Evolutionary conservation across 2,888 invertebrate species (phyloP).

Genomic region (Amphimallon solstitiale): DNA sequence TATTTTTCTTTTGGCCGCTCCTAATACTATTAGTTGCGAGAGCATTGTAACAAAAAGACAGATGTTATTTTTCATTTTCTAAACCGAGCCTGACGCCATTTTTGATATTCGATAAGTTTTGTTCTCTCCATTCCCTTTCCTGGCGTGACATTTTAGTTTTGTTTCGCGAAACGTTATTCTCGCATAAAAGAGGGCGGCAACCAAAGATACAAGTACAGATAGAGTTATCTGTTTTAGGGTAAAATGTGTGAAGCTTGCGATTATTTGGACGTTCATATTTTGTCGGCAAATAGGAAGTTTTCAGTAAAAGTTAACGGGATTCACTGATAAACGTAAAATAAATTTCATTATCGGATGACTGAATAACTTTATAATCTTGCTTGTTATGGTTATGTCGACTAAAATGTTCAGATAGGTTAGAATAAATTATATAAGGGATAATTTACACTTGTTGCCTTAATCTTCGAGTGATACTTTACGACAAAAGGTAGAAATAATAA

Average conservation of each 20-base stretch:
- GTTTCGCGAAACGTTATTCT: constrained; percentile 4
- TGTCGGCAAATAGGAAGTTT: constrained; percentile 1
- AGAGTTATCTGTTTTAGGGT: constrained; percentile 10
- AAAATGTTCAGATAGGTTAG: not conserved
- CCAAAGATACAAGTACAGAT: constrained; percentile 22
- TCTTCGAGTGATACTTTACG: no score
- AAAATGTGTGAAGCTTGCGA: constrained; percentile 20
- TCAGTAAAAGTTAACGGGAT: constrained; percentile 19
- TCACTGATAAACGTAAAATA: constrained; percentile 12
- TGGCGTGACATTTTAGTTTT: not conserved
- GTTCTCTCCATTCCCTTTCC: not conserved
- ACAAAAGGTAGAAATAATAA: no score
- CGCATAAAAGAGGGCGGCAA: not conserved
- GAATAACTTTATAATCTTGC: constrained; percentile 2
- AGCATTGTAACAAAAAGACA: not conserved
- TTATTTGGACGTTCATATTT: constrained; percentile 9
- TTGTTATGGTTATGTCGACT: not conserved
- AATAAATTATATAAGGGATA: not conserved
- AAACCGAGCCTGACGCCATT: constrained; percentile 12
- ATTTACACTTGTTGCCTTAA: no score
- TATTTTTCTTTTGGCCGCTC: constrained; percentile 1
- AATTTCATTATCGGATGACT: constrained; percentile 11
- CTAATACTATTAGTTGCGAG: constrained; percentile 8
- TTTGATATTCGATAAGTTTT: constrained; percentile 10
- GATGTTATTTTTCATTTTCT: constrained; percentile 12